phyloP scores from a whole-genome alignment of 2,113 vertebrate species.

The Alosa alosa region DNA sequence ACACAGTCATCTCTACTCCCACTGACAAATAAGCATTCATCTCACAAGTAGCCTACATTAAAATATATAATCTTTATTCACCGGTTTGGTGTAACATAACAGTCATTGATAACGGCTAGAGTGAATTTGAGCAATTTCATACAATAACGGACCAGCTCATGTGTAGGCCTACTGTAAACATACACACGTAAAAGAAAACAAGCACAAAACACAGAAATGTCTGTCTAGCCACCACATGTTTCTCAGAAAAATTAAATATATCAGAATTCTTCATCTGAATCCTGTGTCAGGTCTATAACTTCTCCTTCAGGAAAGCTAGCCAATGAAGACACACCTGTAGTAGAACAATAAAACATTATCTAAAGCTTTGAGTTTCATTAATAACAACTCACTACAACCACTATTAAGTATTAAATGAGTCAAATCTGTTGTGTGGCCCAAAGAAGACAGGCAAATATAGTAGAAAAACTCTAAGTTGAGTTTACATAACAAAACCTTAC shows the following conservation, averaged over 20 bases:
- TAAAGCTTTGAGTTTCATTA: background rate
- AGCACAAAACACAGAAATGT: background rate
- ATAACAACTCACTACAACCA: background rate
- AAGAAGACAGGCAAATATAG: too few relatives aligned
- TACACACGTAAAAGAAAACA: background rate
- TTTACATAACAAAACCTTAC: conserved; percentile 54
- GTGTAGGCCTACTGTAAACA: background rate
- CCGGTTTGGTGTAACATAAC: background rate
- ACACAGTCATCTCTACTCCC: too few relatives aligned
- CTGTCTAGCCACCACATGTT: background rate
- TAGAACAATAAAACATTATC: background rate
- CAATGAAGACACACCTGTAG: background rate
- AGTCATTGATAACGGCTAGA: background rate
- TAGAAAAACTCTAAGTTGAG: background rate
- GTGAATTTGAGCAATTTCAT: too few relatives aligned
- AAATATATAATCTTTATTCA: background rate
- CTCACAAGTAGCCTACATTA: background rate
- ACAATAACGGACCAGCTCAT: background rate
- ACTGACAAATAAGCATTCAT: too few relatives aligned
- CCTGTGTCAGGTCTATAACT: background rate
- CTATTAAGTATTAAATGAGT: too few relatives aligned
- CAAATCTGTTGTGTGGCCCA: too few relatives aligned
- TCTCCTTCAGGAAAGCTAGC: background rate
- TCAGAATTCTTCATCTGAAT: background rate
- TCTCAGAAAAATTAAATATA: background rate